These are phyloP conservation scores for Paedocypris sp. DNA, from an alignment of 2,113 vertebrate species.

Conservation along the genomic window DNA sequence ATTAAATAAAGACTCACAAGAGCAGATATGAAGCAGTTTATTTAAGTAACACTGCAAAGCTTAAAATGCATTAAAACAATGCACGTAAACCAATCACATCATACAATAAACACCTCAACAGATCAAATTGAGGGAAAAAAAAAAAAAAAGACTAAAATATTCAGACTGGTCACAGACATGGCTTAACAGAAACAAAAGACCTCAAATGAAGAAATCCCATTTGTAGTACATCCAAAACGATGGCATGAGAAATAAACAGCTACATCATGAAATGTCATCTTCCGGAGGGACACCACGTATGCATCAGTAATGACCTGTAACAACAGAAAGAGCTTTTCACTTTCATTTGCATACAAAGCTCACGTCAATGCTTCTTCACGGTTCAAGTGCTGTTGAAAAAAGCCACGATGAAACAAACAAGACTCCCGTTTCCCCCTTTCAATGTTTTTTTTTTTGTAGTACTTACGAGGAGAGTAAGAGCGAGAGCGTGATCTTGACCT, in stretches of 20 bases:
- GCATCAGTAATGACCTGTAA: conserved; percentile 58
- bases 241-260: not conserved
- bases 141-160: not conserved
- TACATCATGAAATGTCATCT: not conserved
- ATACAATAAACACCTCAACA: conserved; percentile 14
- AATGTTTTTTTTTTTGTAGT: not conserved
- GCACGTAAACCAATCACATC: not conserved
- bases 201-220: not conserved
- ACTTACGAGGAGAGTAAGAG: conserved; percentile 94
- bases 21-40: conserved; percentile 34
- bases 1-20: conserved; percentile 5
- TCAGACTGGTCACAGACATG: not conserved
- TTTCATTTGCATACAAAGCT: not conserved
- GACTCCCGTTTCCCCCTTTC: not conserved
- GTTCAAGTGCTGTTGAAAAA: not conserved
- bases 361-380: not conserved
- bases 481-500: conserved; percentile 85
- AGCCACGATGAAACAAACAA: too few relatives aligned
- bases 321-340: not conserved
- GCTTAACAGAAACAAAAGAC: too few relatives aligned
- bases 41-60: conserved; percentile 26
- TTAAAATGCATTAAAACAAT: conserved; percentile 26
- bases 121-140: not conserved
- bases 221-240: not conserved
- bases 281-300: not conserved